Base-by-base conservation (phyloP, 2,113 vertebrate species). In the Pluvianellus socialis region DNA sequence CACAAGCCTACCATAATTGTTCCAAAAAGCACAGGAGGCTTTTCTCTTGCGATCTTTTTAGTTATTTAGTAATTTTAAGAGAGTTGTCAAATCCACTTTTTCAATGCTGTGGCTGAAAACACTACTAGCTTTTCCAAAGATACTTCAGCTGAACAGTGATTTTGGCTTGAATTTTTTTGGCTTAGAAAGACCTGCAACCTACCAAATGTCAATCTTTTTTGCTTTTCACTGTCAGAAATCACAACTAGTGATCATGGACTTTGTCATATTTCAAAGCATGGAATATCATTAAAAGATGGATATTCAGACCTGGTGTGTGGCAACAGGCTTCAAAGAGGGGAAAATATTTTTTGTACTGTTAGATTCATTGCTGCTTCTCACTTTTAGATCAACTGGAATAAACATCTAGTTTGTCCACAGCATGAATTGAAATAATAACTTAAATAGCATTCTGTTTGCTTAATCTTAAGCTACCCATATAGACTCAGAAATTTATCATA, bases 121-220 rank as follows among this genome's bases (percentile, higher is more conserved):
- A 62, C 45, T 53, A 22, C 62, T 68, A 61, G n/a, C 32, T 88
- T 87, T 92, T 90, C 94, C 84, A 92, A 91, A 63, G 74, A 65
- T 70, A 13, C 58, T 89, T 90, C 91, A 95, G 28, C 45, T 49
- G 27, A 79, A 53, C 49, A 89, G 52, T 66, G 74, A 90, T 55
- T 91, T 87, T 91, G 75, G 79, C 88, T 91, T 53, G 24, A 81
- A 2, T n/a, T 63, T 30, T 88, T 91, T 70, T 95, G 86, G 91
- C 89, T 91, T 66, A 32, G 30, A 56, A 90, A 92, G 49, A 71
- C 23, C 23, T 12, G 33, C 45, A 40, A 42, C 30, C 26, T 59
- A 84, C 38, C 45, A 89, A 70, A 73, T 4, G 23, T 70, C 44
- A 89, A 32, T 74, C 75, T 82, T 79, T 47, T 70, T 50, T 73